These are phyloP conservation scores for Heliothis peltigera DNA, from an alignment of 2,888 invertebrate genomes.

Conservation along the genomic window DNA sequence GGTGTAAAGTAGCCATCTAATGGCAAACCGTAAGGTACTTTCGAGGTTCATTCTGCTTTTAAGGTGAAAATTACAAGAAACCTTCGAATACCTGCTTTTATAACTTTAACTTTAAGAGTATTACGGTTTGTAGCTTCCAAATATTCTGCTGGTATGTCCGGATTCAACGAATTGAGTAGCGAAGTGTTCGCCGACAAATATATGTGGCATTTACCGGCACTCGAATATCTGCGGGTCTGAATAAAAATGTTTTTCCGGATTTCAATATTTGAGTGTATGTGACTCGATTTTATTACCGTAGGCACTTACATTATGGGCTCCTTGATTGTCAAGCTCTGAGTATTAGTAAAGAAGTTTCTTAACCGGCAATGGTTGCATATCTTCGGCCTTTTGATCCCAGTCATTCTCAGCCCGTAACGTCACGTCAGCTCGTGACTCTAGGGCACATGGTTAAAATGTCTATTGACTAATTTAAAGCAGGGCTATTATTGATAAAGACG, in stretches of 20 bases:
- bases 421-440: constrained; percentile 44
- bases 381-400: constrained; percentile 42
- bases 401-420: constrained; percentile 30
- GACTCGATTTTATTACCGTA: constrained; percentile 21
- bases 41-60: constrained; percentile 20
- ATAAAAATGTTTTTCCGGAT: constrained; percentile 30
- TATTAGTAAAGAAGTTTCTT: background rate
- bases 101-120: constrained; percentile 5
- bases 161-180: constrained; percentile 33
- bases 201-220: constrained; percentile 39
- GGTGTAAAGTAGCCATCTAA: constrained; percentile 43
- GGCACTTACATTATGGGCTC: constrained; percentile 11
- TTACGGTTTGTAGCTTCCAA: constrained; percentile 14
- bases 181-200: constrained; percentile 40
- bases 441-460: constrained; percentile 33
- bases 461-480: constrained; percentile 8
- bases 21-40: constrained; percentile 16
- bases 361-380: background rate
- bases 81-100: background rate
- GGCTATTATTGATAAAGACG: background rate
- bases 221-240: constrained; percentile 20
- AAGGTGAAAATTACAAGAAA: background rate
- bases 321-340: background rate
- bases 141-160: constrained; percentile 29
- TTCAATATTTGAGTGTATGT: constrained; percentile 28